These are phyloP conservation scores for Eremobia ochroleuca DNA, from an alignment of 2,888 invertebrate species.

Conservation along the genomic window DNA sequence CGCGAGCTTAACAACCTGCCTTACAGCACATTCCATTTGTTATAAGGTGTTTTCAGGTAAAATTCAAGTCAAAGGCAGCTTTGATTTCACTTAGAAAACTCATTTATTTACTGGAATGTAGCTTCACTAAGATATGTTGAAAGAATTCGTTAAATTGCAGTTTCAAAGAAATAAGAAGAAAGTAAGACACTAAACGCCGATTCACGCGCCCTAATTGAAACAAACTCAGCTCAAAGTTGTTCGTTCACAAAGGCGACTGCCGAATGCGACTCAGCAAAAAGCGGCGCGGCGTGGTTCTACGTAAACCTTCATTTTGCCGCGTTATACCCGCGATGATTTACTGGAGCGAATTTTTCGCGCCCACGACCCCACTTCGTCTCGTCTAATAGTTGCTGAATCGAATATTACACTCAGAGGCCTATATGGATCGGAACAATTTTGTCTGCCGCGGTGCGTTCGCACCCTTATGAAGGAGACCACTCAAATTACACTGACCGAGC, in stretches of 20 bases:
- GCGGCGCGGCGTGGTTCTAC: slow-evolving; percentile 60
- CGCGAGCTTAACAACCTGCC: no score
- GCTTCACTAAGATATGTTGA: slow-evolving; percentile 46
- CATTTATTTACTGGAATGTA: slow-evolving; percentile 61
- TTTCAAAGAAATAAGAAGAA: slow-evolving; percentile 70
- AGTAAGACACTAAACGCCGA: slow-evolving; percentile 74
- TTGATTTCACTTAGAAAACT: slow-evolving; percentile 46
- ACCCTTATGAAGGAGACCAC: slow-evolving; percentile 58
- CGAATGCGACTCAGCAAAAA: slow-evolving; percentile 72
- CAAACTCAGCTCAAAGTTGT: slow-evolving; percentile 73
- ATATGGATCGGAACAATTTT: slow-evolving; percentile 66
- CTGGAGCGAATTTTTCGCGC: slow-evolving; percentile 77
- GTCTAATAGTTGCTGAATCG: slow-evolving; percentile 80
- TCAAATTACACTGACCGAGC: slow-evolving; percentile 53
- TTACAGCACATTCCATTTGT: no score
- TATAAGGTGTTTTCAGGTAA: slow-evolving; percentile 29
- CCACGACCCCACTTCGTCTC: slow-evolving; percentile 63
- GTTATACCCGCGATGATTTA: slow-evolving; percentile 79
- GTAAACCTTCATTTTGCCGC: slow-evolving; percentile 74
- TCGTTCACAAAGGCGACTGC: slow-evolving; percentile 68
- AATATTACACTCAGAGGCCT: slow-evolving; percentile 73
- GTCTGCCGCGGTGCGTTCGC: slow-evolving; percentile 50
- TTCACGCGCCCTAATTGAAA: slow-evolving; percentile 80
- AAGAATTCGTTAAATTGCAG: slow-evolving; percentile 67
- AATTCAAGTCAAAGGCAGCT: slow-evolving; percentile 20